Base-by-base conservation (phyloP, 2,888 invertebrate species). In the Chrysolina oricalcia region DNA sequence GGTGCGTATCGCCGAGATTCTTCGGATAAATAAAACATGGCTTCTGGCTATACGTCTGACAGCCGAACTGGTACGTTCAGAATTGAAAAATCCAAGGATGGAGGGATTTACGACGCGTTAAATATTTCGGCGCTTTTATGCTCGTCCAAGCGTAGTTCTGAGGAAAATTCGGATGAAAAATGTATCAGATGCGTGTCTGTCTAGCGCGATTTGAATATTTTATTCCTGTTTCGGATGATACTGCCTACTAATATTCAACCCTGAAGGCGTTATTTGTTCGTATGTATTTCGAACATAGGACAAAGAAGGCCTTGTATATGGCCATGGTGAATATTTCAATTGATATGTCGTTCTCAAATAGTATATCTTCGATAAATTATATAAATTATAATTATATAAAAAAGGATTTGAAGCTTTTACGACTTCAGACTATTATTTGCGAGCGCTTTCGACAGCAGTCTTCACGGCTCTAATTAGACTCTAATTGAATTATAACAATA, bases 1-100 rank as follows among this genome's bases (percentile, higher is more conserved):
- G 74, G 73, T 70, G 65, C 63, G 70, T 72, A 68, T 72, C 65
- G 62, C 19, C 63, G 72, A 78, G 71, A 75, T 75, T 68, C 73
- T 62, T 69, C 62, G 72, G 74, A 77, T 78, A 78, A 78, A 78
- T 78, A 77, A 78, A 77, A 76, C 76, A 77, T 77, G 46, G 78
- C 76, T 71, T 48, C 40, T 35, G 72, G 73, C 70, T 23, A 35
- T 62, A 65, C 62, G 71, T 23, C 5, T 63, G 74, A 66, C 74
- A 74, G 72, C 21, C 69, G 67, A 73, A 73, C 65, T 67, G 53
- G 71, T 53, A 53, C 67, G 19, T 27, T 67, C 50, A 27, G 53
- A 56, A 68, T 68, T 68, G 68, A 68, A 68, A 68, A 68, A 68
- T 68, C 53, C 68, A 40, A 15, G 68, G 53, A 19, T 67, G 27